These are phyloP conservation scores for Ctenodactylus gundi DNA, from an alignment of 2,113 vertebrate genomes.

Conservation along the genomic window DNA sequence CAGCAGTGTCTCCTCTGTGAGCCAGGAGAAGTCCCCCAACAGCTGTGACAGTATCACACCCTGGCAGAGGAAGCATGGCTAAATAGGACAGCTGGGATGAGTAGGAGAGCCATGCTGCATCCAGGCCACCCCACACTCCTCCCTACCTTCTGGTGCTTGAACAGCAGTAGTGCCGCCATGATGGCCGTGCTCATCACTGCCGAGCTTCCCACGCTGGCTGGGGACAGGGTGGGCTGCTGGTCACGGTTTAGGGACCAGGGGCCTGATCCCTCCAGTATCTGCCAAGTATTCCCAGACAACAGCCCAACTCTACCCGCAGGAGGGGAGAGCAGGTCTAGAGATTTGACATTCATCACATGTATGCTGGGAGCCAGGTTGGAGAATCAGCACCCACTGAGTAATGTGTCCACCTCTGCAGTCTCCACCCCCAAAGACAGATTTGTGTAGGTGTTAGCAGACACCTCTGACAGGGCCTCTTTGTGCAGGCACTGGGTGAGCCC, in stretches of 20 bases:
- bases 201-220: slow-evolving; percentile 86
- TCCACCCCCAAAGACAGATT: neutral
- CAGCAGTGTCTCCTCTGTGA: slow-evolving; percentile 91
- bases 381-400: neutral
- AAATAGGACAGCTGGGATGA: neutral
- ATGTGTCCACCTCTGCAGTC: neutral
- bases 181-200: slow-evolving; percentile 90
- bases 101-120: too few species aligned
- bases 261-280: neutral
- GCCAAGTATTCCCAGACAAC: neutral
- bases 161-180: slow-evolving; percentile 88
- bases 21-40: slow-evolving; percentile 88
- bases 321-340: neutral
- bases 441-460: neutral
- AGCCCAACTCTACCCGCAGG: neutral
- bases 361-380: neutral
- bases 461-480: too few species aligned
- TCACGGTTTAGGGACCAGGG: neutral
- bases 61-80: slow-evolving; percentile 75
- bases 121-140: fast-evolving
- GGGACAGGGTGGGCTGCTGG: fast-evolving
- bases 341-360: neutral
- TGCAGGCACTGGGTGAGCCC: neutral
- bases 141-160: slow-evolving; percentile 88
- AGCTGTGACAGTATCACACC: slow-evolving; percentile 85